Evolutionary conservation across 2,888 invertebrate genomes (phyloP).

Genomic region (Serripes groenlandicus): DNA sequence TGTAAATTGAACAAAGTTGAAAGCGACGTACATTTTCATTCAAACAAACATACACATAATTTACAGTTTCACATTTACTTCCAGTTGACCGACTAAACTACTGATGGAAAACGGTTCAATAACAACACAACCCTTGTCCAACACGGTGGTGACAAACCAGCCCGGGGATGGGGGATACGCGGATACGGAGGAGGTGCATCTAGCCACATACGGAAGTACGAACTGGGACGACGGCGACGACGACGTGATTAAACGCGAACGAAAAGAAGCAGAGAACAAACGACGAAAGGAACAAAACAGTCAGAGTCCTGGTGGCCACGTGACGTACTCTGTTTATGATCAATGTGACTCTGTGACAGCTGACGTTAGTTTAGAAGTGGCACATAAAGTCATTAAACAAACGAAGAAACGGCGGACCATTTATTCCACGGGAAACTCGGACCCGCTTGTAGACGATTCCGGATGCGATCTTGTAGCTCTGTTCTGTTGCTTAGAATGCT

Average conservation of each 20-base stretch:
- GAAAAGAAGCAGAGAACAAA: not conserved
- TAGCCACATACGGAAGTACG: no score
- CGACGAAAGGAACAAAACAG: not conserved
- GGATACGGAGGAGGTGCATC: not conserved
- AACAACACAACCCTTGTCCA: not conserved
- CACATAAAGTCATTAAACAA: not conserved
- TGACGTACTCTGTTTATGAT: no score
- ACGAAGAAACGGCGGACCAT: not conserved
- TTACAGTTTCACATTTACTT: no score
- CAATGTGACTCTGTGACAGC: no score
- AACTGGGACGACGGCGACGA: not conserved
- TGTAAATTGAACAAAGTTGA: no score
- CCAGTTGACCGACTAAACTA: no score
- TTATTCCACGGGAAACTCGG: not conserved
- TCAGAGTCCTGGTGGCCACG: no score
- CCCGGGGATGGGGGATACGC: not conserved
- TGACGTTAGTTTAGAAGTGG: no score
- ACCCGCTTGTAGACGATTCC: constrained; percentile 1
- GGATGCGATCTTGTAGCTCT: not conserved
- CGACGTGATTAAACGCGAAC: not conserved
- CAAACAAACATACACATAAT: no score
- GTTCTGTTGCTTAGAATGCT: not conserved
- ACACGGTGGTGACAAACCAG: not conserved
- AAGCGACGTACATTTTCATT: no score
- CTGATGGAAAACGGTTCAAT: not conserved